phyloP scores from a whole-genome alignment of 2,113 vertebrate species.

The Stomatorhinus ivindoensis region DNA sequence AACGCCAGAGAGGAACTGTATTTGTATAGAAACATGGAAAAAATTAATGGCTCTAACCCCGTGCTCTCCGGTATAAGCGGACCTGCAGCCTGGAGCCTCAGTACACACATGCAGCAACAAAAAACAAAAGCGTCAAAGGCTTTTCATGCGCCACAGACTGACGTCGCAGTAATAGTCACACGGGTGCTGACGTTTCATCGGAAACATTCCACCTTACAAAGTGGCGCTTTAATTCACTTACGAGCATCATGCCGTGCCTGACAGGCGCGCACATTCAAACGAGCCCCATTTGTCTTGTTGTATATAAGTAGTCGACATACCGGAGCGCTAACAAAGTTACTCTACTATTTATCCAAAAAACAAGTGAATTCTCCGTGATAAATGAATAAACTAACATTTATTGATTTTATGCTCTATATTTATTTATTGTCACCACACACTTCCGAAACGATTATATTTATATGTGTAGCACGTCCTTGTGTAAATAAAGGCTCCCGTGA shows the following conservation, averaged over 20 bases:
- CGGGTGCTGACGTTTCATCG: slow-evolving; percentile 30
- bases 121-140: neutral
- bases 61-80: neutral
- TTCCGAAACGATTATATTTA: neutral
- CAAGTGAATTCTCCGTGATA: neutral
- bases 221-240: slow-evolving; percentile 51
- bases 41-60: neutral
- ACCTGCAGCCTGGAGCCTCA: neutral
- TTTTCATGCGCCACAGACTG: slow-evolving; percentile 46
- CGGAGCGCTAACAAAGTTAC: neutral
- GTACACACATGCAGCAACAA: neutral
- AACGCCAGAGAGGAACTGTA: neutral
- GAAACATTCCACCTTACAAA: slow-evolving; percentile 48
- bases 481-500: slow-evolving; percentile 52
- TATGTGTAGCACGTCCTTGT: slow-evolving; percentile 32
- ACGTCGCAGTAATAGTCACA: slow-evolving; percentile 57
- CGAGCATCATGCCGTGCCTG: slow-evolving; percentile 48
- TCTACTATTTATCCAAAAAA: neutral
- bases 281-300: neutral
- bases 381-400: neutral
- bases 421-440: neutral
- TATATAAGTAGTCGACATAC: neutral
- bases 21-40: neutral
- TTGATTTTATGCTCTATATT: neutral
- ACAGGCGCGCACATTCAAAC: neutral